Conservation (phyloP, 1,140 invertebrate genomes). For the Caenorhabditis remanei region DNA sequence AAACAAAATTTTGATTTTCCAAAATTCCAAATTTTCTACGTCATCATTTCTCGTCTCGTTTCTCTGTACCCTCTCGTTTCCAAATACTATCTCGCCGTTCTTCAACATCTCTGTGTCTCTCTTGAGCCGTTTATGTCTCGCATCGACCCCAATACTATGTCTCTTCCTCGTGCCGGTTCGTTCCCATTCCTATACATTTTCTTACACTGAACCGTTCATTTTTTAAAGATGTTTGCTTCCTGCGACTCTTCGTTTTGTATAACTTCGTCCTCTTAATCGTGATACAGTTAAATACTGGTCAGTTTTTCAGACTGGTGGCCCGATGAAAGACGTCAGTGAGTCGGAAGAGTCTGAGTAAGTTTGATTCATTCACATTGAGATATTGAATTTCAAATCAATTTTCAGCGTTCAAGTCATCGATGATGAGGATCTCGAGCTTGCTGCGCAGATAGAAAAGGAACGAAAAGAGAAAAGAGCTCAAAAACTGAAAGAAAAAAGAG, state of each 20-base stretch:
- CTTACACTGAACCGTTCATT: background rate
- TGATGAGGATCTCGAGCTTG: conserved; percentile 58
- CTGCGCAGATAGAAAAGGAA: conserved; percentile 42
- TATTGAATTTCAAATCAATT: background rate
- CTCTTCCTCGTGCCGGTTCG: background rate
- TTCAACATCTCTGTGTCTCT: conserved; percentile 46
- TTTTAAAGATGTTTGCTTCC: background rate
- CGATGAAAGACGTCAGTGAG: conserved; percentile 8
- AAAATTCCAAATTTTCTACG: conserved; percentile 8
- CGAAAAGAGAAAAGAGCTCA: conserved; percentile 39
- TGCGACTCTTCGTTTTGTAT: background rate
- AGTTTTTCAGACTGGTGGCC: background rate
- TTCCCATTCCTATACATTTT: background rate
- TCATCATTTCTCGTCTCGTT: conserved; percentile 27
- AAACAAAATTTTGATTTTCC: background rate
- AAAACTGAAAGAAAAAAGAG: conserved; percentile 31
- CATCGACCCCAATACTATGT: background rate
- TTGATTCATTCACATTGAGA: background rate
- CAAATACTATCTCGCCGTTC: conserved; percentile 32
- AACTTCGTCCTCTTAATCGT: no score
- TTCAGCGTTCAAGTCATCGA: conserved; percentile 47
- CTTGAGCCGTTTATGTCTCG: conserved; percentile 5
- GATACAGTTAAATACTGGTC: no score
- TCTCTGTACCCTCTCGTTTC: conserved; percentile 19
- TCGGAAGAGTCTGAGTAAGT: conserved; percentile 49